Conservation (phyloP, 2,888 invertebrate species). For the Saturnia japonica region DNA sequence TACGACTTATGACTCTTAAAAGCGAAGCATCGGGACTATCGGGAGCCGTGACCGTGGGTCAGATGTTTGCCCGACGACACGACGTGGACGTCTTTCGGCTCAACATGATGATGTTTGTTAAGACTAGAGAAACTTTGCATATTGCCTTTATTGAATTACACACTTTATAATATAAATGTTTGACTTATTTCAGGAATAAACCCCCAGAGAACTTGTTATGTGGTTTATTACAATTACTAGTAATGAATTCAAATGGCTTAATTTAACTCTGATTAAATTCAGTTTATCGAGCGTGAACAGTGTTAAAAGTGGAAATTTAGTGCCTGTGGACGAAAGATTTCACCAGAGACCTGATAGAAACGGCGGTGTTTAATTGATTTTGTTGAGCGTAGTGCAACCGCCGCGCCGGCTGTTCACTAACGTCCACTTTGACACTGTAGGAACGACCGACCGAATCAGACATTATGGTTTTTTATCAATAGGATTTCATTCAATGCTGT, state of each 20-base stretch:
- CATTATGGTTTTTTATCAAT: neutral
- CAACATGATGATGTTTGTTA: no score
- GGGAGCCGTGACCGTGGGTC: no score
- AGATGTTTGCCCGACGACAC: no score
- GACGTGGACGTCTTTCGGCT: no score
- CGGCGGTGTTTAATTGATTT: conserved; percentile 1
- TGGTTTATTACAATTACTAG: no score
- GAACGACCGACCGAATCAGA: neutral
- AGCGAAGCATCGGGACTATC: no score
- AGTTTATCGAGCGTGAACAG: neutral
- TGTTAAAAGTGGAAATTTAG: neutral
- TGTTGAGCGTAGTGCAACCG: neutral
- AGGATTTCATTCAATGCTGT: neutral
- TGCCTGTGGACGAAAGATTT: neutral
- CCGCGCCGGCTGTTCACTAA: neutral
- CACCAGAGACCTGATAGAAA: neutral
- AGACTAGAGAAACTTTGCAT: no score
- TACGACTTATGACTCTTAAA: no score
- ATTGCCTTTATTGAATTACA: no score
- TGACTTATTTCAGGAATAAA: no score
- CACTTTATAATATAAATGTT: no score
- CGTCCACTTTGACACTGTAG: neutral
- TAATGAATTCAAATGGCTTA: neutral
- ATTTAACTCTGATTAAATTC: neutral
- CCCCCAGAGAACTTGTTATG: no score